Conservation (phyloP, 64 coral and sea anemone species). For the Montipora efflorescens region DNA sequence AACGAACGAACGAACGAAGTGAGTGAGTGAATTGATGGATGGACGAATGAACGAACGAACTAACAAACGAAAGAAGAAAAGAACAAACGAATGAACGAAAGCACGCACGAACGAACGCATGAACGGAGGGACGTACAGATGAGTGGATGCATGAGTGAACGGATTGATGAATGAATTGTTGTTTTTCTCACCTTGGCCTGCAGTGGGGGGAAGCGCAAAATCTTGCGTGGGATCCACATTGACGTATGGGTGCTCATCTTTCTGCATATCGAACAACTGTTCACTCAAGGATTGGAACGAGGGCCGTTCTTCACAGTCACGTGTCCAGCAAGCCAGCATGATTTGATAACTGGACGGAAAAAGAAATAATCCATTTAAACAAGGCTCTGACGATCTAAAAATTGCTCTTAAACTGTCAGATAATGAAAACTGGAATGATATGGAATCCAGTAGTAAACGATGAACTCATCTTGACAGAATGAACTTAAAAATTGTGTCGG, state of each 20-base stretch:
- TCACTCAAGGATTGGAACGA: conserved; percentile 73
- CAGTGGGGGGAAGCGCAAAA: conserved; percentile 69
- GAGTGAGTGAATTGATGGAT: too few relatives aligned
- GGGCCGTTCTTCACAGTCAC: conserved; percentile 74
- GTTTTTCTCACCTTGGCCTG: conserved; percentile 3
- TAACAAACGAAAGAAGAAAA: background rate
- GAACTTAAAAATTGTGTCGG: too few relatives aligned
- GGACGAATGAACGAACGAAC: background rate
- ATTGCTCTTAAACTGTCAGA: too few relatives aligned
- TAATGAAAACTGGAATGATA: too few relatives aligned
- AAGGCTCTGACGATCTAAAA: too few relatives aligned
- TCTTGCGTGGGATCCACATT: conserved; percentile 84
- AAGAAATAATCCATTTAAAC: background rate
- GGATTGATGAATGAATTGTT: background rate
- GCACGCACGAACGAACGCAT: too few relatives aligned
- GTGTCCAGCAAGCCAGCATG: conserved; percentile 92
- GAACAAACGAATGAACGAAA: background rate
- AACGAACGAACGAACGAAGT: background rate
- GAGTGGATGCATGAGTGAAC: background rate
- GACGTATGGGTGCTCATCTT: conserved; percentile 85
- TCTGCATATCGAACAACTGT: conserved; percentile 82
- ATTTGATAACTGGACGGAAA: conserved; percentile 74
- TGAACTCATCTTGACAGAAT: too few relatives aligned
- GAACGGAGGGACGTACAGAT: too few relatives aligned
- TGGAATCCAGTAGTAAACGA: too few relatives aligned